phyloP scores from a whole-genome alignment of 2,113 vertebrate species.

The Scopus umbretta region DNA sequence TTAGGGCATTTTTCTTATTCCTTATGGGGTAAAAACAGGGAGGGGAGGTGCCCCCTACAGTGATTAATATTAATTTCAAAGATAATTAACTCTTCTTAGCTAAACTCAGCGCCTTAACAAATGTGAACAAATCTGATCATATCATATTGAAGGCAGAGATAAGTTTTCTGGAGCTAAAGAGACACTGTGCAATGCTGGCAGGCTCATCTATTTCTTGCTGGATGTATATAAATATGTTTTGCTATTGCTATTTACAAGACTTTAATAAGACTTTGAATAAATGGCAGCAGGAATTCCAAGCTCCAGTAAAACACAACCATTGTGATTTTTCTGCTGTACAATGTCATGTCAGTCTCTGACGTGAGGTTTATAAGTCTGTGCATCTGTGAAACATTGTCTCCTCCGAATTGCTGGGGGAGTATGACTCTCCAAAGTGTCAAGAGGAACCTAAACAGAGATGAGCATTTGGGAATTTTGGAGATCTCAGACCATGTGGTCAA shows the following conservation, averaged over 20 bases:
- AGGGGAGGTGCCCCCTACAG: background rate
- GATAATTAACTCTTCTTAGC: background rate
- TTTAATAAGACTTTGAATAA: background rate
- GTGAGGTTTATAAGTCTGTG: background rate
- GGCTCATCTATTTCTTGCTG: background rate
- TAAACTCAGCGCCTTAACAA: constrained; percentile 19
- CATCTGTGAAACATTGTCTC: background rate
- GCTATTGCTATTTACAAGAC: background rate
- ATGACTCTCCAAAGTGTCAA: background rate
- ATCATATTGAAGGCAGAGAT: background rate
- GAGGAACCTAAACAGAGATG: background rate
- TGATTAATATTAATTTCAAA: constrained; percentile 48
- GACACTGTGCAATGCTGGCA: background rate
- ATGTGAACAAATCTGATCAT: background rate
- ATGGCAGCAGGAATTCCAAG: background rate
- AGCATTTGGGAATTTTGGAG: background rate
- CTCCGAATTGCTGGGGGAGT: background rate
- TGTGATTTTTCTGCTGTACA: background rate
- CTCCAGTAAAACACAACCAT: background rate
- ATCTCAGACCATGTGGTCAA: background rate
- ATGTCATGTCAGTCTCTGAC: background rate
- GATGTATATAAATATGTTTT: background rate
- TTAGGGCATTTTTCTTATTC: background rate
- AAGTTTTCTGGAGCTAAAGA: background rate
- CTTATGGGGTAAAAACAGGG: background rate